Evolutionary conservation across 1,140 invertebrate genomes (phyloP).

Genomic region (Trypoxylus dichotomus): DNA sequence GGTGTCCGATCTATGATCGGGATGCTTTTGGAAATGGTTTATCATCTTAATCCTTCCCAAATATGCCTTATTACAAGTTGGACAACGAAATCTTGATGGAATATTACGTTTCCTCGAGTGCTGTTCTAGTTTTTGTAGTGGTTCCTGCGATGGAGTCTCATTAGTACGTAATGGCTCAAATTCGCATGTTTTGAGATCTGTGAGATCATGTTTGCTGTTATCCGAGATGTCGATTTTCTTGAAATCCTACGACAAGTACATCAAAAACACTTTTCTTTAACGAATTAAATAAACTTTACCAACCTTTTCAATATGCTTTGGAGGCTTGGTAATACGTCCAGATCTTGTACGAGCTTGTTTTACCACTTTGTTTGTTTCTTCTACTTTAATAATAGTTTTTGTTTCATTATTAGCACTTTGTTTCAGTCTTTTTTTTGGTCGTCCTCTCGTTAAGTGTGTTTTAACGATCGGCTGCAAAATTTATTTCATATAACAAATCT

Average conservation of each 20-base stretch:
- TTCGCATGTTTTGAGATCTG: constrained; percentile 42
- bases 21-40: constrained; percentile 65
- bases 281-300: no score
- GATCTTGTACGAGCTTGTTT: constrained; percentile 46
- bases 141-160: constrained; percentile 32
- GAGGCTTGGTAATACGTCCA: constrained; percentile 46
- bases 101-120: constrained; percentile 56
- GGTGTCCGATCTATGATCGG: constrained; percentile 59
- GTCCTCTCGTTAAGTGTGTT: constrained; percentile 37
- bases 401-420: constrained; percentile 24
- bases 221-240: constrained; percentile 45
- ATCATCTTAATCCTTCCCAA: constrained; percentile 59
- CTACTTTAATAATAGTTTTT: constrained; percentile 16
- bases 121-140: constrained; percentile 29
- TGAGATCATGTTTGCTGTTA: constrained; percentile 28
- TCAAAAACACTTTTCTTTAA: no score
- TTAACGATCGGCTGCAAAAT: constrained; percentile 35
- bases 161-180: constrained; percentile 40
- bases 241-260: constrained; percentile 47
- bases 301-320: constrained; percentile 48
- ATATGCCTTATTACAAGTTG: constrained; percentile 62
- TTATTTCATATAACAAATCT: no score
- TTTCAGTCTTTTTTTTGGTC: constrained; percentile 39
- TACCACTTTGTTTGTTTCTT: constrained; percentile 19
- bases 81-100: constrained; percentile 60